Evolutionary conservation across 1,140 invertebrate species (phyloP).

Genomic region (Pissodes strobi): DNA sequence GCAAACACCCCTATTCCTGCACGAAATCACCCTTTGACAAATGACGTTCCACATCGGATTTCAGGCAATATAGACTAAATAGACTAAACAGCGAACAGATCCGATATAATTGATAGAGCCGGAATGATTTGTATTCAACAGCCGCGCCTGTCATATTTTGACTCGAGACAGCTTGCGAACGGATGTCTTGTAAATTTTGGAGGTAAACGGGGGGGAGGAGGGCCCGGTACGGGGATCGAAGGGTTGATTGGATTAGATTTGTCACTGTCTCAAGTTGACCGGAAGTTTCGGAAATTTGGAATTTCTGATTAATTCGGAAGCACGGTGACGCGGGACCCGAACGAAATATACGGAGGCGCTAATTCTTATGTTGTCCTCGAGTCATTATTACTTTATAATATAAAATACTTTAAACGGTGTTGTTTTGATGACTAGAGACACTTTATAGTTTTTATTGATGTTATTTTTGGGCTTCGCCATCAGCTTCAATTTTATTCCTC

Average conservation of each 20-base stretch:
- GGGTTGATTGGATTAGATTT: slow-evolving; percentile 33
- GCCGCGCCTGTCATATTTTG: slow-evolving; percentile 29
- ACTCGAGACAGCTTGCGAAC: slow-evolving; percentile 28
- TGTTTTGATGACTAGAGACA: too few relatives aligned
- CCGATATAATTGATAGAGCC: slow-evolving; percentile 34
- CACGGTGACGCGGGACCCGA: too few relatives aligned
- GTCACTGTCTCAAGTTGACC: slow-evolving; percentile 32
- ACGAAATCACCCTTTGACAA: slow-evolving; percentile 23
- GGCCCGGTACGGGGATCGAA: too few relatives aligned
- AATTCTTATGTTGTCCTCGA: too few relatives aligned
- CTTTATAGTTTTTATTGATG: too few relatives aligned
- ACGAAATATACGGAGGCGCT: too few relatives aligned
- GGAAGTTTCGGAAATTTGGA: slow-evolving; percentile 28
- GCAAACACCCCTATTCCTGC: too few relatives aligned
- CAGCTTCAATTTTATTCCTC: too few relatives aligned
- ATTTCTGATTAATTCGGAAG: slow-evolving; percentile 15
- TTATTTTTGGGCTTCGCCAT: too few relatives aligned
- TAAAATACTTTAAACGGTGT: too few relatives aligned
- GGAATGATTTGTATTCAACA: slow-evolving; percentile 34
- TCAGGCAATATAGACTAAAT: slow-evolving; percentile 25
- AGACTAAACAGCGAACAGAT: slow-evolving; percentile 25
- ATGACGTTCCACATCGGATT: slow-evolving; percentile 19
- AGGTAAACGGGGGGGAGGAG: slow-evolving; percentile 7
- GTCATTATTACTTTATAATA: too few relatives aligned
- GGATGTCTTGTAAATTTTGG: slow-evolving; percentile 32